Conservation (phyloP, 1,140 invertebrate species). For the Galleria mellonella region DNA sequence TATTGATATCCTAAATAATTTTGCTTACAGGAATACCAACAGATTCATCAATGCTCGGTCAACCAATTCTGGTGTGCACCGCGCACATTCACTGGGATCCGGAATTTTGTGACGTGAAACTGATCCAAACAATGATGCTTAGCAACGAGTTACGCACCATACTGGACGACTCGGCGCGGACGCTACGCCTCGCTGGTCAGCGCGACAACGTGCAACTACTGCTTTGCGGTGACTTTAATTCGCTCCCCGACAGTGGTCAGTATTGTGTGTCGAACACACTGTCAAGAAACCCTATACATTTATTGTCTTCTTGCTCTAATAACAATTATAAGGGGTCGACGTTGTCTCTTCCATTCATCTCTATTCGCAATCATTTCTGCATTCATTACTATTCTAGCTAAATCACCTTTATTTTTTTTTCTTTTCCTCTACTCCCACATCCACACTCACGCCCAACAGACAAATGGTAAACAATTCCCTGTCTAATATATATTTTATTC, state of each 20-base stretch:
- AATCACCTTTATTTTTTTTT: too few species aligned
- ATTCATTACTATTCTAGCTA: too few species aligned
- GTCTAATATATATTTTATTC: too few species aligned
- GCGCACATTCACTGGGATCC: conserved; percentile 99
- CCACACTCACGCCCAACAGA: too few species aligned
- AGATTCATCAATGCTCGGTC: conserved; percentile 84
- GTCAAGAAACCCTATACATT: too few species aligned
- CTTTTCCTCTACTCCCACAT: too few species aligned
- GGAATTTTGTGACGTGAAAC: conserved; percentile 99
- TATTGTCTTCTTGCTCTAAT: too few species aligned
- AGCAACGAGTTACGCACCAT: conserved; percentile 93
- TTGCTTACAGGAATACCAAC: conserved; percentile 78
- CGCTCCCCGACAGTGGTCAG: conserved; percentile 95
- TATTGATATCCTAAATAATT: too few species aligned
- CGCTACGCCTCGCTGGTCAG: conserved; percentile 73
- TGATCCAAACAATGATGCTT: conserved; percentile 99
- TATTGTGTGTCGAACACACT: conserved; percentile 10
- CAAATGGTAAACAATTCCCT: too few species aligned
- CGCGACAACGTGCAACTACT: conserved; percentile 92
- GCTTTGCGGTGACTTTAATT: conserved; percentile 99
- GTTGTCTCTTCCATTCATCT: too few species aligned
- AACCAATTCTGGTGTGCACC: conserved; percentile 95
- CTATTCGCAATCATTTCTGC: too few species aligned
- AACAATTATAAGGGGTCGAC: too few species aligned
- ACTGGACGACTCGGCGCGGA: conserved; percentile 84